phyloP scores from a whole-genome alignment of 23 tunicate genomes.

The Aplidium turbinatum region DNA sequence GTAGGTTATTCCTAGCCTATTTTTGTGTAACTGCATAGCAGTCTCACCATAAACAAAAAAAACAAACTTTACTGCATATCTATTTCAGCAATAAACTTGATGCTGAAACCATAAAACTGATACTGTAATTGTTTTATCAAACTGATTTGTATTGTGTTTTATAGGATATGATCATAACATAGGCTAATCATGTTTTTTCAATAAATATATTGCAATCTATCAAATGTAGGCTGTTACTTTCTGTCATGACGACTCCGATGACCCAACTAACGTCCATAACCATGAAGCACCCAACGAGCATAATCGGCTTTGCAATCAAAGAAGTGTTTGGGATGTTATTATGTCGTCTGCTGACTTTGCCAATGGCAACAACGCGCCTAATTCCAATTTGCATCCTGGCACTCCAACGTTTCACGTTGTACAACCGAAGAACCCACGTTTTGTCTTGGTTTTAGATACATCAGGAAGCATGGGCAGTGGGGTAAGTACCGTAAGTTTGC shows the following conservation, averaged over 20 bases:
- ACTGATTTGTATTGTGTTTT: too few relatives aligned
- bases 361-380: constrained; percentile 35
- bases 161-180: too few relatives aligned
- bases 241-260: constrained; percentile 57
- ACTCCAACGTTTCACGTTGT: constrained; percentile 49
- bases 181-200: too few relatives aligned
- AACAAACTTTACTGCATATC: too few relatives aligned
- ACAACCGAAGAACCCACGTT: constrained; percentile 31
- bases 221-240: constrained; percentile 40
- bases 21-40: too few relatives aligned
- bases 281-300: constrained; percentile 67
- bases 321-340: constrained; percentile 77
- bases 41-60: too few relatives aligned
- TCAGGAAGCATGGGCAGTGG: constrained; percentile 63
- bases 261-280: constrained; percentile 55
- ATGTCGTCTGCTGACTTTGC: constrained; percentile 41
- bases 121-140: too few relatives aligned
- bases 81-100: too few relatives aligned
- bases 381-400: constrained; percentile 5
- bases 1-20: too few relatives aligned
- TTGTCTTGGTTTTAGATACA: constrained; percentile 63
- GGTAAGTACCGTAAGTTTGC: too few relatives aligned
- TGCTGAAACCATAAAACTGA: too few relatives aligned
- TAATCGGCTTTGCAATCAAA: constrained; percentile 55
- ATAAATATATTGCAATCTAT: too few relatives aligned